Base-by-base conservation (phyloP, 2,888 invertebrate species). In the Lissocephala sabroskyi region DNA sequence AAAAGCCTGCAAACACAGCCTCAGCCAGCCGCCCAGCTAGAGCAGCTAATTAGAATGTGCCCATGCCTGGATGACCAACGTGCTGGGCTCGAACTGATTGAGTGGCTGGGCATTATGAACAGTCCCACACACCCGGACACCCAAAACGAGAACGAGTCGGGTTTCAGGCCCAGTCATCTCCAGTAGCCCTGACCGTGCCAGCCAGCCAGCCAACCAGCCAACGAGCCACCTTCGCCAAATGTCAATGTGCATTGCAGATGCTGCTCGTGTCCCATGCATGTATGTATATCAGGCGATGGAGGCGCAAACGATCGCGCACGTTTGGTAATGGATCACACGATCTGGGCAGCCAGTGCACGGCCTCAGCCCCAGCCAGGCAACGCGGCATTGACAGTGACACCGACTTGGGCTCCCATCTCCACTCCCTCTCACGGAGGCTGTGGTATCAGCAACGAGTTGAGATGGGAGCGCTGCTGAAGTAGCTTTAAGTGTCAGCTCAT, bases 321-420 rank as follows among this genome's bases (percentile, higher is more conserved):
- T 75, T 67, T 71, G 73, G 79, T 77, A 76, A 76, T 76, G 76
- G 76, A 79, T 76, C 76, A 76, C 77, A 71, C 74, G 71, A 73
- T 73, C 71, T 71, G 59, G 40, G 39, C 33, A 45, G 45, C 58
- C 58, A 58, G 58, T 58, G 58, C 58, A 57, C 47, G 57, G 57
- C 56, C 52, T 40, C 50, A 45, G 39, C 26, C 35, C 10, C 23
- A 32, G 40, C 32, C 35, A 63, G 56, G 78, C 81, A 81, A 75
- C 79, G n/a, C n/a, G 81, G 80, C 79, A 81, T 81, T 80, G 79
- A 81, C 79, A 80, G 80, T 80, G 79, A 80, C 81, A 79, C 63
- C 65, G 59, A n/a, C n/a, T n/a, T n/a, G n/a, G n/a, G n/a, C n/a
- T n/a, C n/a, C n/a, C n/a, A n/a, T n/a, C n/a, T n/a, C n/a, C n/a